These are phyloP conservation scores for Coenobita brevimanus DNA, from an alignment of 1,140 invertebrate genomes.

Conservation along the genomic window DNA sequence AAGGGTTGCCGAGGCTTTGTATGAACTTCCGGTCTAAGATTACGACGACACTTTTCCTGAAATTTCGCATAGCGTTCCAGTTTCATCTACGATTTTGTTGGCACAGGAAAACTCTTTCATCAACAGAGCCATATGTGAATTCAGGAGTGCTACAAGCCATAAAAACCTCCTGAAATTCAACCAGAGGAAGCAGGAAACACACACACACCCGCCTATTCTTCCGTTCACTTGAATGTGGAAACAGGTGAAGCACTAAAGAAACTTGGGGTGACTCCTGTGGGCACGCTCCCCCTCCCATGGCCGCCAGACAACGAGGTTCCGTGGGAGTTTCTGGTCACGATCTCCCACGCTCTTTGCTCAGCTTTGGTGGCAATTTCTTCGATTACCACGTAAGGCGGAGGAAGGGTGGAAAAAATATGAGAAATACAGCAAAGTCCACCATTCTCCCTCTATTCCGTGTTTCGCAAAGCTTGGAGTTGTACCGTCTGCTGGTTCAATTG, in stretches of 20 bases:
- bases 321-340: constrained; percentile 58
- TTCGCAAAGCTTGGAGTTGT: no score
- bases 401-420: constrained; percentile 18
- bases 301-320: constrained; percentile 43
- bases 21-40: constrained; percentile 41
- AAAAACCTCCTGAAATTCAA: no score
- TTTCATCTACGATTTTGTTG: no score
- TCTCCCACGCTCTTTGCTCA: constrained; percentile 62
- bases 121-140: no score
- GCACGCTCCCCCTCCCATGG: neutral
- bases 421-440: constrained; percentile 29
- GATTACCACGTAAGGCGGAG: constrained; percentile 52
- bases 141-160: no score
- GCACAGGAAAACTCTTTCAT: no score
- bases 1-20: constrained; percentile 28
- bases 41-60: neutral
- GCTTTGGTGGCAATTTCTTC: constrained; percentile 54
- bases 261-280: neutral
- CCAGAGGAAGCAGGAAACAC: no score
- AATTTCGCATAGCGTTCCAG: no score
- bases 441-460: no score
- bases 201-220: neutral
- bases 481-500: no score
- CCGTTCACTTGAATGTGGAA: constrained; percentile 1
- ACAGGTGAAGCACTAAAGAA: neutral